A percentile compares a stretch with the other conserved stretches of the same genome.
phyloP scores from a whole-genome alignment of 2,797 vertebrate genomes.

The Acestrorhynchus altus region DNA sequence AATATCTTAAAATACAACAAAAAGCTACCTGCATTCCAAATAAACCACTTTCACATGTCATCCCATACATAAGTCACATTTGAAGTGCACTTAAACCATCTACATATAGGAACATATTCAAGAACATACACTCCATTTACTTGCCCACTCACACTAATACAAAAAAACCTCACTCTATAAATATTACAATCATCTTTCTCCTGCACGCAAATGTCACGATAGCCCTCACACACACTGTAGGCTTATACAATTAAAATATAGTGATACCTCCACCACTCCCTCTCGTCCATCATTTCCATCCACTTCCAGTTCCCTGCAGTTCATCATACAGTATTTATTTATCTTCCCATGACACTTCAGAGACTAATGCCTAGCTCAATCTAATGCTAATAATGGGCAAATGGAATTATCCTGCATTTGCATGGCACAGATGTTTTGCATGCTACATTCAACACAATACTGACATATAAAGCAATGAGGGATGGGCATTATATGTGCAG shows the following conservation, averaged over 20 bases:
- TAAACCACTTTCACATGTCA: not conserved
- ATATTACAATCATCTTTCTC: not conserved
- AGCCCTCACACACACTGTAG: not conserved
- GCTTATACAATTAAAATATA: not conserved
- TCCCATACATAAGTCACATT: slow-evolving; percentile 16
- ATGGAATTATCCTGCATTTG: slow-evolving; percentile 13
- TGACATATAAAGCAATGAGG: slow-evolving; percentile 3
- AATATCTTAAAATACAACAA: too few species aligned
- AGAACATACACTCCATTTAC: not conserved
- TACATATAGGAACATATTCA: not conserved
- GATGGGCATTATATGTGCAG: not conserved
- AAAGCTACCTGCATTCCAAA: not conserved
- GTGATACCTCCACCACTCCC: not conserved
- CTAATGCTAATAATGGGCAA: slow-evolving; percentile 34
- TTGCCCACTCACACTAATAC: not conserved
- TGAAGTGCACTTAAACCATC: not conserved
- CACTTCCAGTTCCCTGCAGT: slow-evolving; percentile 32
- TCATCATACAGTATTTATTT: slow-evolving; percentile 33
- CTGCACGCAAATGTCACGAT: not conserved
- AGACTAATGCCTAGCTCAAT: slow-evolving; percentile 35
- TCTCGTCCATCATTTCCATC: slow-evolving; percentile 8
- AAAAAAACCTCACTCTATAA: too few species aligned
- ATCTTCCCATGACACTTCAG: slow-evolving; percentile 23
- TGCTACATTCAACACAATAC: slow-evolving; percentile 35
- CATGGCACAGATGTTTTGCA: slow-evolving; percentile 46